phyloP scores from a whole-genome alignment of 2,113 vertebrate genomes.

The Brachyistius frenatus region DNA sequence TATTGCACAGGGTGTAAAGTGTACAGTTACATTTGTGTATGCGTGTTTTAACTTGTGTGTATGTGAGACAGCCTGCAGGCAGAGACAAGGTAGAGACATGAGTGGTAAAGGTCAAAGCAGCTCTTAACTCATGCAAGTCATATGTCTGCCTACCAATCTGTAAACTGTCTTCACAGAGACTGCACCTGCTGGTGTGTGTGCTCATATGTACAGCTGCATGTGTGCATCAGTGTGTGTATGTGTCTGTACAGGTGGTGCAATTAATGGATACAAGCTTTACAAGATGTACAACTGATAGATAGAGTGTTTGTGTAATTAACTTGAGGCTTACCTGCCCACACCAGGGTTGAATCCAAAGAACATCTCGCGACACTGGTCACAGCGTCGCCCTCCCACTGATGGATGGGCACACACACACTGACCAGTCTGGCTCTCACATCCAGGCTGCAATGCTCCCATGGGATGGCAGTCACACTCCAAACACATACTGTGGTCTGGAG shows the following conservation, averaged over 20 bases:
- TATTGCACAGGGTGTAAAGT: constrained; percentile 19
- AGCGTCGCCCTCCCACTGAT: constrained; percentile 86
- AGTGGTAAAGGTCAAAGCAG: constrained; percentile 74
- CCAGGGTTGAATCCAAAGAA: constrained; percentile 90
- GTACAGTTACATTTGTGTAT: constrained; percentile 51
- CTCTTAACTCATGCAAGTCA: constrained; percentile 72
- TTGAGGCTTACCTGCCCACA: constrained; percentile 86
- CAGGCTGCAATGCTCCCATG: constrained; percentile 81
- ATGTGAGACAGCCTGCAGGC: constrained; percentile 40
- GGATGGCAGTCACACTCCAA: constrained; percentile 89
- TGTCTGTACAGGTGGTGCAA: constrained; percentile 12
- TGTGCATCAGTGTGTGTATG: constrained; percentile 12
- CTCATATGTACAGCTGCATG: neutral
- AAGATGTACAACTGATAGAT: neutral
- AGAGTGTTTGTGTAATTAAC: neutral
- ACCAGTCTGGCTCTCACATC: constrained; percentile 85
- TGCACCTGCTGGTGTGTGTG: constrained; percentile 43
- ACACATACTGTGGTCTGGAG: constrained; percentile 75
- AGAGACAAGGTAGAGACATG: constrained; percentile 61
- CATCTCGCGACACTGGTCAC: constrained; percentile 86
- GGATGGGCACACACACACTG: constrained; percentile 87
- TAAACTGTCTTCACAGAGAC: constrained; percentile 56
- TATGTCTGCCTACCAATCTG: constrained; percentile 57
- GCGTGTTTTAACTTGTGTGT: constrained; percentile 42
- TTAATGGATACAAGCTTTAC: constrained; percentile 21